Evolutionary conservation across 2,113 vertebrate species (phyloP).

Genomic region (Alligator sinensis): DNA sequence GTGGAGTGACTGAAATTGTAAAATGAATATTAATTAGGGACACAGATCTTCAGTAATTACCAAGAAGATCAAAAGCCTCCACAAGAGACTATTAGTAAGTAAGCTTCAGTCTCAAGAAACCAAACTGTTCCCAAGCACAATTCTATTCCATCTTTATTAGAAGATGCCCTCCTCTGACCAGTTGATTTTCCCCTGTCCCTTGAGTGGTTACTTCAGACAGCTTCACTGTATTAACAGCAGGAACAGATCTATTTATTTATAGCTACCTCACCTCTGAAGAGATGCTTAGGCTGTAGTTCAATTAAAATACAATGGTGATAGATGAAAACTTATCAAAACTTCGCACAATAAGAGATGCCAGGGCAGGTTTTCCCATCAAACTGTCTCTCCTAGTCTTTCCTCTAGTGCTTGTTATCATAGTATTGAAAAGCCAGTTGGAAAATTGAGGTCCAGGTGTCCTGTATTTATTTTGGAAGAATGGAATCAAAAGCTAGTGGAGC

Average conservation of each 20-base stretch:
- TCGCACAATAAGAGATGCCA: neutral
- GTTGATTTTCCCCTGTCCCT: neutral
- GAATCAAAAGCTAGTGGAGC: neutral
- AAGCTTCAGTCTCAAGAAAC: neutral
- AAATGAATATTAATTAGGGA: neutral
- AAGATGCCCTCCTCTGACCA: neutral
- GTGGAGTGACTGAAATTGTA: neutral
- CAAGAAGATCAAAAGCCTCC: neutral
- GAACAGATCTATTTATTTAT: slow-evolving; percentile 5
- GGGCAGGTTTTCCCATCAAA: slow-evolving; percentile 38
- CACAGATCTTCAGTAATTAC: neutral
- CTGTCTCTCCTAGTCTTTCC: slow-evolving; percentile 17
- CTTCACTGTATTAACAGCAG: accelerated
- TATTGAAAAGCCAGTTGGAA: neutral
- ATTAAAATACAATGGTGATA: neutral
- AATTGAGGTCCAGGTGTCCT: neutral
- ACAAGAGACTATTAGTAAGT: neutral
- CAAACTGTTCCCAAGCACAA: neutral
- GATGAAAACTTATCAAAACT: neutral
- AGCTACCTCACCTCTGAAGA: neutral
- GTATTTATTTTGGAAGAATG: neutral
- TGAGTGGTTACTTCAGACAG: neutral
- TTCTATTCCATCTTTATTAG: neutral
- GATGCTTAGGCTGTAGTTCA: slow-evolving; percentile 2
- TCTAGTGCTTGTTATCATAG: neutral